Evolutionary conservation across 2,888 invertebrate genomes (phyloP), one percentile per base, ranked within the genome.

Genomic region (Chelonus formosanus): DNA sequence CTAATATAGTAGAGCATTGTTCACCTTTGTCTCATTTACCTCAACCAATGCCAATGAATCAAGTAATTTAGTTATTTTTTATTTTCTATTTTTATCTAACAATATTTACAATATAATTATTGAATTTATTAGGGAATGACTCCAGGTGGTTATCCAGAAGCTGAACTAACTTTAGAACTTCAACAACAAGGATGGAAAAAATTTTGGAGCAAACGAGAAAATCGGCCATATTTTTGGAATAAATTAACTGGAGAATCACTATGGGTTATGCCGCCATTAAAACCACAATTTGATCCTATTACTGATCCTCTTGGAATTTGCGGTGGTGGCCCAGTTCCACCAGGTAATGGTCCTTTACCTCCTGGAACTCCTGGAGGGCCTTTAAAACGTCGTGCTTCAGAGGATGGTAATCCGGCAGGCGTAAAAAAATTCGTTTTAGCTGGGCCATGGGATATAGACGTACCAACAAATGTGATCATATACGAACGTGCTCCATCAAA

Each of bases 221-320:
- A 94, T 81, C 88, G 97, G 36, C 96, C 96, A 2, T 98, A 98
- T 84, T 98, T 94, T 85, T 98, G 97, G 94, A 98, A 98, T 84
- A 96, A 96, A 86, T 85, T 93, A 34, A 96, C 96, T 0, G 96
- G 96, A 62, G 96, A 97, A 85, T 97, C 97, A n/a, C 87, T 97
- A 75, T 98, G 98, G 98, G 97, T 98, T 84, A 90, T 96, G 89
- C 97, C 97, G 8, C 89, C 90, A n/a, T 85, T 90, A 6, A 91
- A 91, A 80, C 88, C 90, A 48, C 81, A 89, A 86, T 96, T 94
- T 85, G 97, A 97, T 86, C 95, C 95, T 1, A 89, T 96, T 57
- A 95, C 96, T 62, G 96, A 97, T 85, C 97, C 97, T 0, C 86
- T 97, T 67, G 95, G 95, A 7, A 95, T 96, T 72, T 90, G 91